These are phyloP conservation scores for Empidonax alnorum DNA, from an alignment of 2,113 vertebrate genomes.

Conservation along the genomic window DNA sequence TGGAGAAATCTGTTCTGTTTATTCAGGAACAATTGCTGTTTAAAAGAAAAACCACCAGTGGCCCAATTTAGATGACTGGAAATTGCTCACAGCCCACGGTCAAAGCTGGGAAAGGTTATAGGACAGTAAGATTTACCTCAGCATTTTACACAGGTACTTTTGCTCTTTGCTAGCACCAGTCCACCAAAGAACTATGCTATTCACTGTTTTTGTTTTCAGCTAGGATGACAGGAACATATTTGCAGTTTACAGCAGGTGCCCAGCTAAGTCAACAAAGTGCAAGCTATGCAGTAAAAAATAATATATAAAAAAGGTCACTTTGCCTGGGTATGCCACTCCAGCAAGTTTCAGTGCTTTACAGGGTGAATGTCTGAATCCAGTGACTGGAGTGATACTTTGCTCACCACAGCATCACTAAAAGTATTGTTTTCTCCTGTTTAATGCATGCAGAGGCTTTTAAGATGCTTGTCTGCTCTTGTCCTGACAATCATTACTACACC, in stretches of 20 bases:
- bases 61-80: not conserved
- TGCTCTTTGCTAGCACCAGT: not conserved
- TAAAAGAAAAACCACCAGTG: not conserved
- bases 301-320: conserved; percentile 65
- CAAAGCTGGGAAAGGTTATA: conserved; percentile 39
- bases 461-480: not conserved
- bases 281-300: conserved; percentile 56
- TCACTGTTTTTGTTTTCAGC: conserved; percentile 35
- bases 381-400: not conserved
- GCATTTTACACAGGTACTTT: conserved; percentile 34
- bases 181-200: not conserved
- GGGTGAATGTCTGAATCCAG: not conserved
- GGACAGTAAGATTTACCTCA: conserved; percentile 46
- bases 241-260: conserved; percentile 63
- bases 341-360: conserved; percentile 48
- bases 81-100: not conserved
- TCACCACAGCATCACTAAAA: not conserved
- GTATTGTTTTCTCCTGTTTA: not conserved
- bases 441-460: not conserved
- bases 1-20: not conserved
- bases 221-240: conserved; percentile 59
- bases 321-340: conserved; percentile 47
- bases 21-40: not conserved
- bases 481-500: conserved; percentile 18
- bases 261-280: conserved; percentile 51